Evolutionary conservation across 2,797 vertebrate genomes (phyloP).

Genomic region (Morus bassanus): DNA sequence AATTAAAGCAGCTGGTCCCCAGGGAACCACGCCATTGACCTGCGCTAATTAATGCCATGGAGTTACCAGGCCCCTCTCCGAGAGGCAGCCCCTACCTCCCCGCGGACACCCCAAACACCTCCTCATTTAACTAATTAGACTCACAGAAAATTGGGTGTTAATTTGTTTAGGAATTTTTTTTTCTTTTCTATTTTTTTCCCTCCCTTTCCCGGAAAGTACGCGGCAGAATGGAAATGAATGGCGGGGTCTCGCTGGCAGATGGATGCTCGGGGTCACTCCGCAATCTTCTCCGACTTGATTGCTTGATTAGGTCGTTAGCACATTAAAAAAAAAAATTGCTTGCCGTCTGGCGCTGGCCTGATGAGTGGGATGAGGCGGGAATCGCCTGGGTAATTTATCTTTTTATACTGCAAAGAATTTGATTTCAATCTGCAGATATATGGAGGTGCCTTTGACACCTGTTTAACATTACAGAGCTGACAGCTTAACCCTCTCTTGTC

Average conservation of each 20-base stretch:
- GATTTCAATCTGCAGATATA: conserved; percentile 85
- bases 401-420: conserved; percentile 81
- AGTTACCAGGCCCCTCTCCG: conserved; percentile 83
- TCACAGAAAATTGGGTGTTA: conserved; percentile 94
- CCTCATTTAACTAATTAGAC: conserved; percentile 99
- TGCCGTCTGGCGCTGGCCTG: conserved; percentile 91
- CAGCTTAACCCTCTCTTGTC: conserved; percentile 76
- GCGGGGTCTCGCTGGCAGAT: conserved; percentile 91
- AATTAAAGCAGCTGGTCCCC: conserved; percentile 98
- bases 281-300: conserved; percentile 97
- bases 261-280: conserved; percentile 94
- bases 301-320: conserved; percentile 99
- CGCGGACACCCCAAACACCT: conserved; percentile 75
- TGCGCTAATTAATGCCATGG: conserved; percentile 97
- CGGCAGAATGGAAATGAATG: conserved; percentile 88
- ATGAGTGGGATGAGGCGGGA: conserved; percentile 90
- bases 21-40: conserved; percentile 94
- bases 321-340: conserved; percentile 93
- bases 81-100: conserved; percentile 71
- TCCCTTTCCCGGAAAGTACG: conserved; percentile 46
- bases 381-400: conserved; percentile 84
- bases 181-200: conserved; percentile 68
- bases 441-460: conserved; percentile 80
- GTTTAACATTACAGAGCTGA: conserved; percentile 76
- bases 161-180: conserved; percentile 89